Percentiles rank a stretch among this genome's conserved stretches.
phyloP scores from a whole-genome alignment of 1,140 invertebrate genomes.

The Platyscapa corneri region DNA sequence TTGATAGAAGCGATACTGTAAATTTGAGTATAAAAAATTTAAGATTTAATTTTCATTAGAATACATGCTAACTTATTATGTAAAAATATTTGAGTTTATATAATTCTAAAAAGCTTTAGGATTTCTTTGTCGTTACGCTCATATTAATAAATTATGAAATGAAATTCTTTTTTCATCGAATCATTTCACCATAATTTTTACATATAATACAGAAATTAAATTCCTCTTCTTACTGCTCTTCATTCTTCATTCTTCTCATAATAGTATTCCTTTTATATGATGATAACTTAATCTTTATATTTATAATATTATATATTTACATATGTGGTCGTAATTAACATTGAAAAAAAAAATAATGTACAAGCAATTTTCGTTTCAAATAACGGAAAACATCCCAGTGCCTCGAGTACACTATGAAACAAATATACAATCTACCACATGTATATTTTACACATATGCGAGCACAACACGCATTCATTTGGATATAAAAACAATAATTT shows the following conservation, averaged over 20 bases:
- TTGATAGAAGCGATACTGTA: too few relatives aligned
- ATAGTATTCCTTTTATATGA: neutral
- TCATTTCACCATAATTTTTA: slow-evolving; percentile 22
- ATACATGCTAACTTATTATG: too few relatives aligned
- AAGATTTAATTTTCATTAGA: too few relatives aligned
- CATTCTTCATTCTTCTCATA: neutral
- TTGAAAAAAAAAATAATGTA: neutral
- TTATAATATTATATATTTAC: slow-evolving; percentile 28
- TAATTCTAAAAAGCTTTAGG: too few relatives aligned
- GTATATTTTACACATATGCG: neutral
- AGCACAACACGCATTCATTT: neutral
- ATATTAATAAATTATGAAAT: too few relatives aligned
- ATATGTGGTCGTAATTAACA: neutral
- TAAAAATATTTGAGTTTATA: too few relatives aligned
- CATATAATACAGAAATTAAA: slow-evolving; percentile 9
- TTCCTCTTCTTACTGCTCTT: too few relatives aligned
- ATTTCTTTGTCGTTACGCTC: too few relatives aligned
- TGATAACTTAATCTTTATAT: neutral
- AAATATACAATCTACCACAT: slow-evolving; percentile 2
- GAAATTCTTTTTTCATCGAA: neutral
- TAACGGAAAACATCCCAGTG: slow-evolving; percentile 6
- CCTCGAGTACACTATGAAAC: neutral
- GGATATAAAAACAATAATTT: neutral
- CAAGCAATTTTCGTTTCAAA: neutral
- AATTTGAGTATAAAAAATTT: too few relatives aligned